Evolutionary conservation across 2,888 invertebrate species (phyloP).

Genomic region (Campoplex nolae): DNA sequence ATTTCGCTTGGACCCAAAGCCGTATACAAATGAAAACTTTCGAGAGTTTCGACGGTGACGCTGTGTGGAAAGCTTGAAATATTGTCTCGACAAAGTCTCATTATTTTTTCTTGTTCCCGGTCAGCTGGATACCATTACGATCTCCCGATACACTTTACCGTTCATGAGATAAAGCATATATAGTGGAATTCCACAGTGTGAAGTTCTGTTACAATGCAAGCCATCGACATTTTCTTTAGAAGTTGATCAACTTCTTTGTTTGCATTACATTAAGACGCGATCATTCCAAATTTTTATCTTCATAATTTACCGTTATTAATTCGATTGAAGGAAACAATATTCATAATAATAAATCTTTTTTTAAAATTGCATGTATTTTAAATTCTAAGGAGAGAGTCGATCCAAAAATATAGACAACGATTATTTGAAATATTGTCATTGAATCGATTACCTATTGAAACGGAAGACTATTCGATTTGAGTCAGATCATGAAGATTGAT

Average conservation of each 20-base stretch:
- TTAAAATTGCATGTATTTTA: not conserved
- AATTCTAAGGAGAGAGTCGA: too few species aligned
- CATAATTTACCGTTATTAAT: too few species aligned
- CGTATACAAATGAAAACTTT: constrained; percentile 12
- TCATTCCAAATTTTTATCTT: not conserved
- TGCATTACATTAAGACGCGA: not conserved
- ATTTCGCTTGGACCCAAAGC: not conserved
- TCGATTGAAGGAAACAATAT: not conserved
- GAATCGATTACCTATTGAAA: not conserved
- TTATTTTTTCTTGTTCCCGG: not conserved
- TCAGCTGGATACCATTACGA: not conserved
- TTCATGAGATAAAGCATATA: not conserved
- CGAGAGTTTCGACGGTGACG: not conserved
- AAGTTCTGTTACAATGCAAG: not conserved
- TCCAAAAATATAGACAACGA: not conserved
- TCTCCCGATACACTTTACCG: not conserved
- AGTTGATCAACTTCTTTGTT: not conserved
- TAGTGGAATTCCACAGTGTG: not conserved
- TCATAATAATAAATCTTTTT: not conserved
- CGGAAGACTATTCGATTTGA: not conserved
- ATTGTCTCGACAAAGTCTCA: not conserved
- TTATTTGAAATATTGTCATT: not conserved
- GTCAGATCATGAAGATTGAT: not conserved
- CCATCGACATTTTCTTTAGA: not conserved
- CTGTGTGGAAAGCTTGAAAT: not conserved